These are phyloP conservation scores for Hylaea fasciaria DNA, from an alignment of 2,888 invertebrate genomes.

Conservation along the genomic window DNA sequence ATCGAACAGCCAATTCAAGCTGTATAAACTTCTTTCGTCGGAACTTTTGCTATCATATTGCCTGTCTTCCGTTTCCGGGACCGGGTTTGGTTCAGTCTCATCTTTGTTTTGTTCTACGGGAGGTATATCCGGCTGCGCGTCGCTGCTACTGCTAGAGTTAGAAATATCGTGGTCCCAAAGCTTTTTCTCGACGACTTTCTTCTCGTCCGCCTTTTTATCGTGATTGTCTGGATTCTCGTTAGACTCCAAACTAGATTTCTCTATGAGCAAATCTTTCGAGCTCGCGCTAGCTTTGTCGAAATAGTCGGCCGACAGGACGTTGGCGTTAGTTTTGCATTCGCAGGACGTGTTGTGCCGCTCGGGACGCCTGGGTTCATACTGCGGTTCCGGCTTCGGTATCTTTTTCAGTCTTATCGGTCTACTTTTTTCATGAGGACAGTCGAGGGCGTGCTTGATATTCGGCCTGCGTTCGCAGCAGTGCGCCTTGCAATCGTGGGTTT, in stretches of 20 bases:
- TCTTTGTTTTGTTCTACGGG: constrained; percentile 55
- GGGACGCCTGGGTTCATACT: constrained; percentile 58
- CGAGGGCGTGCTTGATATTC: constrained; percentile 55
- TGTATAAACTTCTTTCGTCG: constrained; percentile 77
- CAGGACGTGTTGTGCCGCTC: constrained; percentile 60
- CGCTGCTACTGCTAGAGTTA: constrained; percentile 86
- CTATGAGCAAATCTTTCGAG: constrained; percentile 89
- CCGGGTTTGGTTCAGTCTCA: constrained; percentile 55
- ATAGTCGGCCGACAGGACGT: constrained; percentile 66
- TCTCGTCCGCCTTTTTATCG: constrained; percentile 45
- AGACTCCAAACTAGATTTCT: constrained; percentile 82
- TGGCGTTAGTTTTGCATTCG: constrained; percentile 62
- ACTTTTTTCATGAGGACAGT: constrained; percentile 63
- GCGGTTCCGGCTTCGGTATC: constrained; percentile 63
- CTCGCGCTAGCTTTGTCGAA: constrained; percentile 88
- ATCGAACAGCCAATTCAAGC: constrained; percentile 80
- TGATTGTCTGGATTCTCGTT: constrained; percentile 75
- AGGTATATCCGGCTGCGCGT: constrained; percentile 74
- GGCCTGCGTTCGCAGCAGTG: constrained; percentile 70
- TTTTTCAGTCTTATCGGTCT: constrained; percentile 80
- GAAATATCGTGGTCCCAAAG: constrained; percentile 84
- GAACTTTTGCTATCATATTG: constrained; percentile 72
- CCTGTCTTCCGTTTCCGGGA: constrained; percentile 67
- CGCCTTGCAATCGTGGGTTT: constrained; percentile 72
- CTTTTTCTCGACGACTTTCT: constrained; percentile 68